A percentile compares a stretch with the other conserved stretches of the same genome.
These are phyloP conservation scores for Tineola bisselliella DNA, from an alignment of 2,888 invertebrate species.

Conservation along the genomic window DNA sequence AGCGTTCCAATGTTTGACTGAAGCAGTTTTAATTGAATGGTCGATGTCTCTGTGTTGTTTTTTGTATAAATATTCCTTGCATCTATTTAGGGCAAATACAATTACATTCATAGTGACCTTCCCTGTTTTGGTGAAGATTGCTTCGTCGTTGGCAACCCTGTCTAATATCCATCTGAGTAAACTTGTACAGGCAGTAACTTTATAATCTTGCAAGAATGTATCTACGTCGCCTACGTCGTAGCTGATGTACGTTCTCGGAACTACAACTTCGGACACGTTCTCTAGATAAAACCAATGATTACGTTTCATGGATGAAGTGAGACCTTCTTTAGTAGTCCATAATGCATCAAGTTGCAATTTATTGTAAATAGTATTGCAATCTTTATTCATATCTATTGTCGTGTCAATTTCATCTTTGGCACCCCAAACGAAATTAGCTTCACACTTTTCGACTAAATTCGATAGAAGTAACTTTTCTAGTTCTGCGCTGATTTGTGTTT, in stretches of 20 bases:
- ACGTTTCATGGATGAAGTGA: conserved; percentile 65
- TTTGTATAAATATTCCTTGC: conserved; percentile 70
- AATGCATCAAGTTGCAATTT: conserved; percentile 42
- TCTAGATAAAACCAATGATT: conserved; percentile 73
- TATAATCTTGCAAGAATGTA: conserved; percentile 76
- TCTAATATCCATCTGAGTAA: conserved; percentile 71
- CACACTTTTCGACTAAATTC: conserved; percentile 40
- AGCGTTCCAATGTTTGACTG: conserved; percentile 72
- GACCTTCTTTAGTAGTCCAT: conserved; percentile 57
- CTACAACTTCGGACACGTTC: conserved; percentile 70
- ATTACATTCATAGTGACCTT: conserved; percentile 66
- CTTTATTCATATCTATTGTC: conserved; percentile 32
- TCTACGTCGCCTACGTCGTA: conserved; percentile 64
- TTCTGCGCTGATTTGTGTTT: conserved; percentile 34
- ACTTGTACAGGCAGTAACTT: conserved; percentile 80
- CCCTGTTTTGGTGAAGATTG: conserved; percentile 61
- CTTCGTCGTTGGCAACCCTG: conserved; percentile 42
- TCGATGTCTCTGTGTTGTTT: conserved; percentile 75
- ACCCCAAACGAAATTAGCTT: conserved; percentile 50
- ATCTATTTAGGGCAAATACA: conserved; percentile 76
- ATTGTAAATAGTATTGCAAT: conserved; percentile 37
- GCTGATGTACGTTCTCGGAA: conserved; percentile 77
- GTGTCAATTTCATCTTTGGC: conserved; percentile 30
- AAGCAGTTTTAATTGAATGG: conserved; percentile 33
- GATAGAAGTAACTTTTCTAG: conserved; percentile 51